Percentiles rank a stretch among this genome's conserved stretches.
Evolutionary conservation across 1,140 invertebrate species (phyloP).

Genomic region (Scaptomyza graminum): DNA sequence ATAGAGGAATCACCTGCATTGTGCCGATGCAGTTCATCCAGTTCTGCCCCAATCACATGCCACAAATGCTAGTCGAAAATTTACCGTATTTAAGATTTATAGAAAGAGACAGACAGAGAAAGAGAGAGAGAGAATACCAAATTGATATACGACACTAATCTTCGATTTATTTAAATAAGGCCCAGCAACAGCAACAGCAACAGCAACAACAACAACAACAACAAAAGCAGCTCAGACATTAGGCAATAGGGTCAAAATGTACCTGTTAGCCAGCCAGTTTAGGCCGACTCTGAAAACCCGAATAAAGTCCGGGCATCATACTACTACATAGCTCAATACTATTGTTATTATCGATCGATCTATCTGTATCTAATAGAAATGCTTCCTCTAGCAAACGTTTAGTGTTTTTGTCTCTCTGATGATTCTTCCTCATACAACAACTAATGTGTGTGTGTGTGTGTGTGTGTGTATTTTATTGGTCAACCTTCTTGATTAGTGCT

Average conservation of each 20-base stretch:
- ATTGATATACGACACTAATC: conserved; percentile 81
- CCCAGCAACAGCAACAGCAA: neutral
- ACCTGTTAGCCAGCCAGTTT: conserved; percentile 54
- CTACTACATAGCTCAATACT: conserved; percentile 27
- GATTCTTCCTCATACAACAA: conserved; percentile 9
- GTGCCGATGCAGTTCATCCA: too few species aligned
- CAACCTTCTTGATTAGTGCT: conserved; percentile 65
- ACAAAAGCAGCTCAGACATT: conserved; percentile 8
- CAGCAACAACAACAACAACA: conserved; percentile 8
- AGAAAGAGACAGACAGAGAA: conserved; percentile 8
- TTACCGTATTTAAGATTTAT: too few species aligned
- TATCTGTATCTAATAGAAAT: conserved; percentile 32
- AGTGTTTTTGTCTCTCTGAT: conserved; percentile 14
- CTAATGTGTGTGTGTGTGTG: conserved; percentile 29
- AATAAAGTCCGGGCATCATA: conserved; percentile 15
- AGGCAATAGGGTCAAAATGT: conserved; percentile 39
- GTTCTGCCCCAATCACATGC: conserved; percentile 1
- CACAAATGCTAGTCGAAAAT: conserved; percentile 28
- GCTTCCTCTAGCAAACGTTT: conserved; percentile 28
- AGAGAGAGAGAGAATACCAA: conserved; percentile 50
- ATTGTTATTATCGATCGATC: conserved; percentile 26
- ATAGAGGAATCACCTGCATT: too few species aligned
- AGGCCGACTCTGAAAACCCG: conserved; percentile 6
- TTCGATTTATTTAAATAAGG: conserved; percentile 77
- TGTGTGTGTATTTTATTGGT: conserved; percentile 67